Evolutionary conservation across 2,113 vertebrate species (phyloP).

Genomic region (Seriola dumerili): DNA sequence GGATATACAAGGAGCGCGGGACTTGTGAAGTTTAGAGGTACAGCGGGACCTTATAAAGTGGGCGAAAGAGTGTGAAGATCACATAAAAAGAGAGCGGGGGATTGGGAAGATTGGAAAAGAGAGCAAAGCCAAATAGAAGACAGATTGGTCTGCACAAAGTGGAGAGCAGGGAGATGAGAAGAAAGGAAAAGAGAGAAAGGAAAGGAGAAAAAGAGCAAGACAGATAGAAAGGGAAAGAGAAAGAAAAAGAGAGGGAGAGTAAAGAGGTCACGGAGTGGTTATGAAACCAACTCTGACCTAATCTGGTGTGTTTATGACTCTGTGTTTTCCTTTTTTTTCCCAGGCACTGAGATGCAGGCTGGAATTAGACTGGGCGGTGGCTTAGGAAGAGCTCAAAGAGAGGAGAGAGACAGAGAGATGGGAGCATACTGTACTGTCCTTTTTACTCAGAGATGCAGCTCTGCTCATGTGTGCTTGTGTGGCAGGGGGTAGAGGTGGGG

Average conservation of each 20-base stretch:
- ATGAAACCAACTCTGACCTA: conserved; percentile 82
- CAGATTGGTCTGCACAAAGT: conserved; percentile 61
- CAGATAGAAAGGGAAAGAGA: conserved; percentile 30
- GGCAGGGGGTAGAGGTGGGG: background rate
- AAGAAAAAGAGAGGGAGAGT: conserved; percentile 44
- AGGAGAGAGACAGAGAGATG: conserved; percentile 35
- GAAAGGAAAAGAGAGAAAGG: conserved; percentile 27
- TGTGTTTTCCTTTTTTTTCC: conserved; percentile 58
- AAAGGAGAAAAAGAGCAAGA: conserved; percentile 19
- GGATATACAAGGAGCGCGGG: conserved; percentile 52
- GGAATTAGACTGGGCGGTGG: conserved; percentile 78
- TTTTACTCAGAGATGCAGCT: conserved; percentile 27
- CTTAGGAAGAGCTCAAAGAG: conserved; percentile 67
- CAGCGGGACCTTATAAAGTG: conserved; percentile 66
- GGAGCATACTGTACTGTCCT: conserved; percentile 23
- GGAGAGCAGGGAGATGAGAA: conserved; percentile 51
- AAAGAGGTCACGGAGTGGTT: conserved; percentile 80
- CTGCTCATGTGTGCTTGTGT: background rate
- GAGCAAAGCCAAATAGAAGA: conserved; percentile 67
- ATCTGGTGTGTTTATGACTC: conserved; percentile 78
- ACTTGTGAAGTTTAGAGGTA: conserved; percentile 76
- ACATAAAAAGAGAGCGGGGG: conserved; percentile 60
- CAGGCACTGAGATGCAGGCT: conserved; percentile 69
- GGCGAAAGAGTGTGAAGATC: conserved; percentile 63
- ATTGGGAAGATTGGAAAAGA: conserved; percentile 68